These are phyloP conservation scores for Danionella cerebrum DNA, from an alignment of 2,113 vertebrate genomes.

Conservation along the genomic window DNA sequence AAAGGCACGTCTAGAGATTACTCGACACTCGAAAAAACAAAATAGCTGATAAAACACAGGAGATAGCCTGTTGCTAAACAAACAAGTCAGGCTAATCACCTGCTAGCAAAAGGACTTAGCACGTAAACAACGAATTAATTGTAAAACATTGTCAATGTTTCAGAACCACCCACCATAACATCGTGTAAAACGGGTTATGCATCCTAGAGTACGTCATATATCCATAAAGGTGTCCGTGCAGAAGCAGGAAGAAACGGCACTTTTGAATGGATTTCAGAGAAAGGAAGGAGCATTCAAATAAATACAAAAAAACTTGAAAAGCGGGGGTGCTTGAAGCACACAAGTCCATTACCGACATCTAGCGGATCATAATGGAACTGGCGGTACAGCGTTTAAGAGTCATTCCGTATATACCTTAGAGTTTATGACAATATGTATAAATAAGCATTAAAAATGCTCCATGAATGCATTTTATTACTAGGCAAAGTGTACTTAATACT, in stretches of 20 bases:
- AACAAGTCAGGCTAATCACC: slow-evolving; percentile 16
- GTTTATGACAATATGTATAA: too few species aligned
- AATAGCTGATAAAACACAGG: not conserved
- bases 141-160: not conserved
- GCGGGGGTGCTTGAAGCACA: slow-evolving; percentile 44
- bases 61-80: not conserved
- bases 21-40: not conserved
- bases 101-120: slow-evolving; percentile 6
- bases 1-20: not conserved
- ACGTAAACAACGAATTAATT: not conserved
- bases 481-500: too few species aligned
- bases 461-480: too few species aligned
- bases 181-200: slow-evolving; percentile 19
- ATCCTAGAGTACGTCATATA: not conserved
- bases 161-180: slow-evolving; percentile 43
- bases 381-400: too few species aligned
- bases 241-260: not conserved
- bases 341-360: slow-evolving; percentile 43
- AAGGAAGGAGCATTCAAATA: slow-evolving; percentile 59
- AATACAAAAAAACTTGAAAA: slow-evolving; percentile 52
- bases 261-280: slow-evolving; percentile 5
- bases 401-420: too few species aligned
- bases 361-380: slow-evolving; percentile 18
- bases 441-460: too few species aligned
- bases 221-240: not conserved